Conservation (phyloP, 2,113 vertebrate species). For the Hypanus sabinus region DNA sequence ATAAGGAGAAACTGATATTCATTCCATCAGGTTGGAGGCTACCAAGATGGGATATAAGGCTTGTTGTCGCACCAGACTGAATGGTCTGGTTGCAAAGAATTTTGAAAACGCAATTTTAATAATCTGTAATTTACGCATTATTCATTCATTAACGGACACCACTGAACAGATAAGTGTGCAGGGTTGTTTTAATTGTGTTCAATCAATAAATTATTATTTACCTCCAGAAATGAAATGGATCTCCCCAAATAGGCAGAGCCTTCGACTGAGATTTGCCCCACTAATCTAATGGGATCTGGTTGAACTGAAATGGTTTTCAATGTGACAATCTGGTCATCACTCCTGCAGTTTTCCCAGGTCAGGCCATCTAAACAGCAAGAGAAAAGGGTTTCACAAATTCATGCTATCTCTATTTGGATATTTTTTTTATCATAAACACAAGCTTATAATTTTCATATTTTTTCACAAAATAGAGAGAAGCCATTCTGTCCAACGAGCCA, state of each 20-base stretch:
- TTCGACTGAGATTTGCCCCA: background rate
- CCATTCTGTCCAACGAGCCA: too few relatives aligned
- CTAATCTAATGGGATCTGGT: conserved; percentile 11
- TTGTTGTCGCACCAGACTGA: too few relatives aligned
- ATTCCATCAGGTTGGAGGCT: too few relatives aligned
- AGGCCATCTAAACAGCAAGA: background rate
- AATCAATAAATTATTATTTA: background rate
- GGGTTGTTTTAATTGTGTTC: background rate
- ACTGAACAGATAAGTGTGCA: background rate
- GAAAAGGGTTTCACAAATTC: background rate
- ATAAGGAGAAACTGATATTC: too few relatives aligned
- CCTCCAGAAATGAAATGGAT: background rate
- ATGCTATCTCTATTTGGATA: background rate
- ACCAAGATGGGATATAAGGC: too few relatives aligned
- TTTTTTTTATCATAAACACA: background rate
- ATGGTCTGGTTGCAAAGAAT: background rate
- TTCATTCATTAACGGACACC: background rate
- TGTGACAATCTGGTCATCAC: background rate
- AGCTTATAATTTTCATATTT: too few relatives aligned
- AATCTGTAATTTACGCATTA: background rate
- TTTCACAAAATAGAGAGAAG: too few relatives aligned
- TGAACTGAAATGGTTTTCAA: background rate
- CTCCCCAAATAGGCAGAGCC: background rate
- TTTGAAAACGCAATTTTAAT: background rate
- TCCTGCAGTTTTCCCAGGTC: background rate